Percentiles rank a stretch among this genome's conserved stretches.
These are phyloP conservation scores for Octonoba sinensis DNA, from an alignment of 2,888 invertebrate genomes.

Conservation along the genomic window DNA sequence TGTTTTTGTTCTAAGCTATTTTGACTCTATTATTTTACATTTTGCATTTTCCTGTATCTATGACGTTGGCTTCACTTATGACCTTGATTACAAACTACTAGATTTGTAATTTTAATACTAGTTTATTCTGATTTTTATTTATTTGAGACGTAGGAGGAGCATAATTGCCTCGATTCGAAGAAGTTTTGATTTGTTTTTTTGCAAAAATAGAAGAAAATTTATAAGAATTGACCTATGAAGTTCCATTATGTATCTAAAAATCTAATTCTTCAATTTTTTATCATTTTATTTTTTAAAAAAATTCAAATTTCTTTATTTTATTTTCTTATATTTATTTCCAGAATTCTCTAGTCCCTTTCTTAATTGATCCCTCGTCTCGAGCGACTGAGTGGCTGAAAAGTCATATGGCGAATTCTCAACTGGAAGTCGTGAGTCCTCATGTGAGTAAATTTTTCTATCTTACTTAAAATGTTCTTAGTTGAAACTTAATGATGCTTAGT, in stretches of 20 bases:
- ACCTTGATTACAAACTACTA: no score
- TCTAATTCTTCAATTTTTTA: not conserved
- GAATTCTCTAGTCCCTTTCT: constrained; percentile 79
- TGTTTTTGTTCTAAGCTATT: no score
- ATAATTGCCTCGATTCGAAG: no score
- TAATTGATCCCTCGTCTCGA: constrained; percentile 90
- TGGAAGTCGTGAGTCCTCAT: constrained; percentile 85
- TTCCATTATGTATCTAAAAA: not conserved
- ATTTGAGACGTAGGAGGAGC: no score
- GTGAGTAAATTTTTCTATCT: constrained; percentile 68
- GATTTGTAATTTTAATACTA: no score
- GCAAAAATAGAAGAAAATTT: no score
- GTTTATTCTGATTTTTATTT: no score
- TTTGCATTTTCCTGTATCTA: no score
- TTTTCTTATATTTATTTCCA: constrained; percentile 66
- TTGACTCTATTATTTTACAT: no score
- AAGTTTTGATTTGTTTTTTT: no score
- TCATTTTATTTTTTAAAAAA: not conserved
- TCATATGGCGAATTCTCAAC: constrained; percentile 77
- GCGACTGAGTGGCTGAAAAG: constrained; percentile 85
- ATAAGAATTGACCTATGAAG: not conserved
- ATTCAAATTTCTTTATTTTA: not conserved
- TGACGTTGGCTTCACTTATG: no score
- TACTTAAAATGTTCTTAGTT: not conserved
- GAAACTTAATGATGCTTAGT: not conserved